Base-by-base conservation (phyloP, 2,113 vertebrate species). In the Rattus rattus region DNA sequence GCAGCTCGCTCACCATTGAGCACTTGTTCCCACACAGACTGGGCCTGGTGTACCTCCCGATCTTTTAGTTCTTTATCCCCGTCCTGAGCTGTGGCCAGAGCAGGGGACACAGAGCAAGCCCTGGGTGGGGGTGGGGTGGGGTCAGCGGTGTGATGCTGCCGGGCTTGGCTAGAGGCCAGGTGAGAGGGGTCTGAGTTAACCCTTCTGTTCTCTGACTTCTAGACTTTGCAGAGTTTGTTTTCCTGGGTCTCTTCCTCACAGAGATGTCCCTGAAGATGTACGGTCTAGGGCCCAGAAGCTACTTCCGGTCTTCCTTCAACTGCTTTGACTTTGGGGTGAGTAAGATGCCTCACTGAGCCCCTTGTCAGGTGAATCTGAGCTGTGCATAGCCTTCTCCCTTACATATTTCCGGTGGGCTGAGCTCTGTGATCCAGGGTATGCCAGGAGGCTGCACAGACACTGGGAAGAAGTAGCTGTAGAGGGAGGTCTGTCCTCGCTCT, bases 231-330 rank as follows among this genome's bases (percentile, higher is more conserved):
- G 99, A 99, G 98, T 99, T 99, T 98, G 99, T 99, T 61, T 99
- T 99, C 97, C 98, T 99, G 98, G 99, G 99, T 73, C 98, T 99
- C 90, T 99, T 99, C 97, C 99, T 99, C 94, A 99, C 99, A 3
- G 99, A 99, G 99, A 99, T 99, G 99, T 99, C 99, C 85, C 97
- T 99, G 98, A 99, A 99, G 98, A 99, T 99, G 99, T 99, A 99
- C 0, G 99, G 99, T 30, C 98, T 99, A 30, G 99, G 99, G 61
- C 99, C 99, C 54, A 99, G 99, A 92, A 99, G 99, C 97, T 99
- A 99, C 98, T 99, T 99, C 98, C 99, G 99, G 94, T 99, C 99
- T 5, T 99, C 99, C 0, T 99, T 99, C 98, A 99, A 99, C 98
- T 99, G 99, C 97, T 99, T 99, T 61, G 99, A 99, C 98, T 99